Evolutionary conservation across 2,797 vertebrate genomes (phyloP).

Genomic region (Hybognathus amarus): DNA sequence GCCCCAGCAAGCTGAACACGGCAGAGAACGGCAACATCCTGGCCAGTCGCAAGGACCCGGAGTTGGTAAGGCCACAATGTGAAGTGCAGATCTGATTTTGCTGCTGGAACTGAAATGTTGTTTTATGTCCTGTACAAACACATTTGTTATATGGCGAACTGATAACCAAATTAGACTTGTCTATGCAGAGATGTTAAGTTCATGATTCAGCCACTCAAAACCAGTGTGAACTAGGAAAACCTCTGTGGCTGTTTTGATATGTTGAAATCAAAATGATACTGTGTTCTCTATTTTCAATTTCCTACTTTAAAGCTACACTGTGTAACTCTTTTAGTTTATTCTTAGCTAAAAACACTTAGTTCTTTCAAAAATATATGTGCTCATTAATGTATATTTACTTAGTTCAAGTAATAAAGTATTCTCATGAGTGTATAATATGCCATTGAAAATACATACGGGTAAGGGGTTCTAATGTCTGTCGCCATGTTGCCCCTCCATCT

Average conservation of each 20-base stretch:
- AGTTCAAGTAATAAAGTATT: no score
- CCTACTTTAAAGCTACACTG: neutral
- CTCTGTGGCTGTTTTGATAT: neutral
- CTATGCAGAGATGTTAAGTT: neutral
- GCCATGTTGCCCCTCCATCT: no score
- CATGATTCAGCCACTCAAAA: neutral
- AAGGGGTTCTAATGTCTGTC: no score
- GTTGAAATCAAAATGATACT: no score
- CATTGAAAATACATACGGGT: no score
- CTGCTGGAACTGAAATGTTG: neutral
- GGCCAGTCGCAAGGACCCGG: slow-evolving; percentile 96
- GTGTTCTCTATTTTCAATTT: neutral
- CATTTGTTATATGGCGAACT: neutral
- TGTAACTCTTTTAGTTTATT: no score
- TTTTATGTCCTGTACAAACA: neutral
- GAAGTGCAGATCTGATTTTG: neutral
- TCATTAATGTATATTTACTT: no score
- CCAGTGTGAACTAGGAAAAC: neutral
- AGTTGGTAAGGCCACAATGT: slow-evolving; percentile 83
- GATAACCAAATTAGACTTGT: neutral
- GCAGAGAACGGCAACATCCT: slow-evolving; percentile 97
- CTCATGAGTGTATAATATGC: no score
- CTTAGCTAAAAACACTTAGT: no score
- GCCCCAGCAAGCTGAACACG: slow-evolving; percentile 91
- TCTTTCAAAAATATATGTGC: no score